These are phyloP conservation scores for Matsumurasca onukii DNA, from an alignment of 1,140 invertebrate species.

Conservation along the genomic window DNA sequence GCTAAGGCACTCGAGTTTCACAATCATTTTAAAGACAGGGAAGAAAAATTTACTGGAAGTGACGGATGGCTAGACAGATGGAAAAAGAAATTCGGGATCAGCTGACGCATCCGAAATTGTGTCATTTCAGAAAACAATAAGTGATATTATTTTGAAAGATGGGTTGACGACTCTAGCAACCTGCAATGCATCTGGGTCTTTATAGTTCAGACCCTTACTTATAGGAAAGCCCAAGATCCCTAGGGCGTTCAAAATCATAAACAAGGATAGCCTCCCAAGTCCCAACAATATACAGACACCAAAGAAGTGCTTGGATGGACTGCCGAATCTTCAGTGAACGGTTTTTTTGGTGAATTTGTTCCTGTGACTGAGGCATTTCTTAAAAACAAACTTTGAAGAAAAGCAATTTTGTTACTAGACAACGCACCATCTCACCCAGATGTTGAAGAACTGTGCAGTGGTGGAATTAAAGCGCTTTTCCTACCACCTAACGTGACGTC, in stretches of 20 bases:
- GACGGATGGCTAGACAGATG: conserved; percentile 16
- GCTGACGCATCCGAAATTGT: conserved; percentile 4
- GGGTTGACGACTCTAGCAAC: background rate
- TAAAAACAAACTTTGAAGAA: conserved; percentile 4
- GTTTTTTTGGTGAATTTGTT: conserved; percentile 3
- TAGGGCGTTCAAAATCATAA: conserved; percentile 15
- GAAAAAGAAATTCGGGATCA: conserved; percentile 19
- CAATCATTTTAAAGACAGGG: conserved; percentile 15
- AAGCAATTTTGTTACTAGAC: background rate
- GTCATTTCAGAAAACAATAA: conserved; percentile 1
- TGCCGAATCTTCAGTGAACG: background rate
- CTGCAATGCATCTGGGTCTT: background rate
- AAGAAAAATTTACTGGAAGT: conserved; percentile 11
- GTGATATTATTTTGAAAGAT: background rate
- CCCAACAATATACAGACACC: background rate
- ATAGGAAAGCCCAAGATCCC: too few species aligned
- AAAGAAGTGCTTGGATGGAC: too few species aligned
- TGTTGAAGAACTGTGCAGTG: too few species aligned
- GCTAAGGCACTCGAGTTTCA: conserved; percentile 16
- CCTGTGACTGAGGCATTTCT: conserved; percentile 9
- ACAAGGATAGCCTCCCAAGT: background rate
- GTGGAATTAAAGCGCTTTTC: too few species aligned
- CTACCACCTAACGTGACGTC: too few species aligned
- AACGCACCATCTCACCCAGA: conserved; percentile 27
- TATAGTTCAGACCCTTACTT: background rate